Evolutionary conservation across 2,113 vertebrate genomes (phyloP).

Genomic region (Megaleporinus macrocephalus): DNA sequence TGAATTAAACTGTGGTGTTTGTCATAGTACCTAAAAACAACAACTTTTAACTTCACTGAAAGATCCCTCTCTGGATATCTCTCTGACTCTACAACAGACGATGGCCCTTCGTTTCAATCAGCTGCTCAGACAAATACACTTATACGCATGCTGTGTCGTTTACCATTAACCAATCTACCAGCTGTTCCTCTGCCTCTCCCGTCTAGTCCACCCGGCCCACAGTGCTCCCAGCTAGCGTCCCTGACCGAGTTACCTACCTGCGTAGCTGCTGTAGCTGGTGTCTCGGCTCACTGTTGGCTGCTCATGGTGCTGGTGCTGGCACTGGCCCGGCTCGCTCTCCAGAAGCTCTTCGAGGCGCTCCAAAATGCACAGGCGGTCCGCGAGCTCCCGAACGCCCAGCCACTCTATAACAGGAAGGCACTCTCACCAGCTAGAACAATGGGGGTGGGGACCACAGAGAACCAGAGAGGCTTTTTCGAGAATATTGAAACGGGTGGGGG

Average conservation of each 20-base stretch:
- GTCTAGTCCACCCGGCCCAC: background rate
- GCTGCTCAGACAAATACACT: background rate
- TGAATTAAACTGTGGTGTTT: no score
- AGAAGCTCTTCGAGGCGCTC: slow-evolving; percentile 55
- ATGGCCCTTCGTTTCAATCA: background rate
- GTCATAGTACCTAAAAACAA: no score
- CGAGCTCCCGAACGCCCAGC: slow-evolving; percentile 50
- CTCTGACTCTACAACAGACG: no score
- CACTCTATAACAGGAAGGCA: slow-evolving; percentile 64
- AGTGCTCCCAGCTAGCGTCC: background rate
- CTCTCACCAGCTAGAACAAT: slow-evolving; percentile 62
- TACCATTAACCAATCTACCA: no score
- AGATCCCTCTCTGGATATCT: background rate
- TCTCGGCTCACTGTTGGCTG: slow-evolving; percentile 36
- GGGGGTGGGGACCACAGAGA: slow-evolving; percentile 56
- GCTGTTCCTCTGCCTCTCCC: background rate
- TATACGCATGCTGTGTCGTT: background rate
- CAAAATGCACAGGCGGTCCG: slow-evolving; percentile 48
- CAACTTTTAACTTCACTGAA: no score
- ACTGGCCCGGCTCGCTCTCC: slow-evolving; percentile 30
- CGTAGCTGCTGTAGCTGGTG: slow-evolving; percentile 41
- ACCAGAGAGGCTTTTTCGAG: slow-evolving; percentile 19
- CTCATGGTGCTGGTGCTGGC: slow-evolving; percentile 56
- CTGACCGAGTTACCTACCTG: slow-evolving; percentile 58
- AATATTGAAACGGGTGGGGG: slow-evolving; percentile 32